phyloP scores from a whole-genome alignment of 2,797 vertebrate genomes.

The Rachycentron canadum region DNA sequence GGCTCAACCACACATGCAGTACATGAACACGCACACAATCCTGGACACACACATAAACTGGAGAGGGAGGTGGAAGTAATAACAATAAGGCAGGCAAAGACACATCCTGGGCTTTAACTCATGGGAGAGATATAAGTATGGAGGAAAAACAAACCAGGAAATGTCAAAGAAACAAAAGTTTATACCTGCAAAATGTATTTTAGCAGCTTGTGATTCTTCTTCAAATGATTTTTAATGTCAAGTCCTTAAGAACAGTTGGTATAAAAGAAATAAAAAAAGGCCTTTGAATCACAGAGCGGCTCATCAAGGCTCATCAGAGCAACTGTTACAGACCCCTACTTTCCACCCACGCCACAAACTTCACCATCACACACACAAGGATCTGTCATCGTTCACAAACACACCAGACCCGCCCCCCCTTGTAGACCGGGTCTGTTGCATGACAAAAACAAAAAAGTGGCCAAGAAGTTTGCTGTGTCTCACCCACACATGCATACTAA shows the following conservation, averaged over 20 bases:
- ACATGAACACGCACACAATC: background rate
- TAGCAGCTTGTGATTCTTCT: background rate
- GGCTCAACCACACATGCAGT: slow-evolving; percentile 38
- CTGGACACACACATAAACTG: slow-evolving; percentile 4
- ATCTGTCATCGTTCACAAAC: slow-evolving; percentile 48
- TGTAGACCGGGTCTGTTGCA: no score
- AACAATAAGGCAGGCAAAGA: slow-evolving; percentile 8
- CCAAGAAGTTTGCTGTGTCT: slow-evolving; percentile 21
- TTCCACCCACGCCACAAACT: slow-evolving; percentile 50
- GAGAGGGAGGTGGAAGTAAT: slow-evolving; percentile 9
- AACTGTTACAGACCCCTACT: slow-evolving; percentile 56
- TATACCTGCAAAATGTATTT: background rate
- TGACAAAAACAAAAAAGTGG: slow-evolving; percentile 37
- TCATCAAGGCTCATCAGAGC: slow-evolving; percentile 64
- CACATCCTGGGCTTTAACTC: slow-evolving; percentile 13
- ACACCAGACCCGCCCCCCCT: slow-evolving; percentile 54
- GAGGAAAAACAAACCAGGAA: slow-evolving; percentile 4
- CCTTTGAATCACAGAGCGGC: slow-evolving; percentile 56
- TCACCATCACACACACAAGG: slow-evolving; percentile 29
- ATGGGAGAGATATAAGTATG: slow-evolving; percentile 2
- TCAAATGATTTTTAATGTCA: background rate
- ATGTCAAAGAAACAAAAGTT: background rate
- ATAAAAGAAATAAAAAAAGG: background rate
- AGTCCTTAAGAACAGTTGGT: slow-evolving; percentile 8
- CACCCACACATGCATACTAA: background rate